These are phyloP conservation scores for Phalacrocorax aristotelis DNA, from an alignment of 2,113 vertebrate genomes.

Conservation along the genomic window DNA sequence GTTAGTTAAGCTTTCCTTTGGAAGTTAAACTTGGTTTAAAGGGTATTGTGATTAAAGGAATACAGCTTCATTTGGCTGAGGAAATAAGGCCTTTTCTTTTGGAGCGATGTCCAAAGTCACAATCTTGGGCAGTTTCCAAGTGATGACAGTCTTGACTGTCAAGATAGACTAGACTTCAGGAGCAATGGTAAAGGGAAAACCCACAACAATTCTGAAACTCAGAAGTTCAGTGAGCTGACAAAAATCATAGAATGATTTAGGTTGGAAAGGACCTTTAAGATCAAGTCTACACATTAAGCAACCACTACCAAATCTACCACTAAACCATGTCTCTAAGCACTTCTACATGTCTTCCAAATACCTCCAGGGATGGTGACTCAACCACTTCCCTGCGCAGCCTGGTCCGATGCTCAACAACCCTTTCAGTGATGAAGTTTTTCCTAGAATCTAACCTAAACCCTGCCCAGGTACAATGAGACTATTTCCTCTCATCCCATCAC, in stretches of 20 bases:
- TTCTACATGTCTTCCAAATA: not conserved
- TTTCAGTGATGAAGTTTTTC: not conserved
- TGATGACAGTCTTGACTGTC: not conserved
- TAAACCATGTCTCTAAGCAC: not conserved
- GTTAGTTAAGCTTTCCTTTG: not conserved
- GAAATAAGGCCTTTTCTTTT: not conserved
- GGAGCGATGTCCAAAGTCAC: not conserved
- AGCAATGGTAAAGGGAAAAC: not conserved
- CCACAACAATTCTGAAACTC: not conserved
- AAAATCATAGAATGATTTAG: not conserved
- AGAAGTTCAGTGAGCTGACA: accelerated
- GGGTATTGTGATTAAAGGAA: not conserved
- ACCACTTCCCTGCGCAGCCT: not conserved
- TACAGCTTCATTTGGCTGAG: not conserved
- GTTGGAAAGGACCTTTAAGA: not conserved
- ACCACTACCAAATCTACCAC: not conserved
- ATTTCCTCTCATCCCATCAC: not conserved
- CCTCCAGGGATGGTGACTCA: not conserved
- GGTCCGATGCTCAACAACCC: not conserved
- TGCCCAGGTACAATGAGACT: not conserved
- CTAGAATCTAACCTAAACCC: too few species aligned
- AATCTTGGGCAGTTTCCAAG: not conserved
- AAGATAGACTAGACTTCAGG: not conserved
- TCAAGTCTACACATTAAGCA: not conserved
- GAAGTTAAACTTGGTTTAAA: not conserved